Base-by-base conservation (phyloP, 53 echinoderm and acorn worm genomes). In the Echinometra lucunter region DNA sequence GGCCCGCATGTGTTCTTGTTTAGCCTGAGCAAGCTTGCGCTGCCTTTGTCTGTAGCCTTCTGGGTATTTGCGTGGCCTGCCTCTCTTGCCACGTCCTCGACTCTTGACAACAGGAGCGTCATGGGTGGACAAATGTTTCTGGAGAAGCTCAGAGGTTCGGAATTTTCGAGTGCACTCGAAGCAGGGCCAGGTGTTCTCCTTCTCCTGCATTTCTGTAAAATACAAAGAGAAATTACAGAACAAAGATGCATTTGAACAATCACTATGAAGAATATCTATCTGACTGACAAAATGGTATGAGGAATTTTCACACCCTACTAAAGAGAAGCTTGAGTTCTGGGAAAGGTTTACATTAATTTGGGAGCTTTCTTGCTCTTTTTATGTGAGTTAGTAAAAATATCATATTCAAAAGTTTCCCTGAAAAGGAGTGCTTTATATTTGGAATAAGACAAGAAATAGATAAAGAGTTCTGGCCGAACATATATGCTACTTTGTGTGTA, bases 101-200 rank as follows among this genome's bases (percentile, higher is more conserved):
- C 94, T 94, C 44, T 95, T 95, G 49, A 88, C 18, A 18, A 90
- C 92, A 38, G 94, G 94, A 19, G 95, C 96, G 91, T 98, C 98
- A 42, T 98, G 98, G 91, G 97, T 96, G 13, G 97, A 78, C 53
- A 98, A 93, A 63, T 98, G 98, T 72, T 97, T 97, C 95, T 98
- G 98, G 4, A 98, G 96, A 6, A 98, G 96, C 49, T 98, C 98
- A 1, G 98, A 98, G 45, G 98, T 97, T 40, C 97, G 94, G 95
- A 98, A 98, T 88, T 97, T 98, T 4, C 97, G 95, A n/a, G 95
- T 97, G 95, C 98, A 98, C 94, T 98, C 98, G 80, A 97, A 98
- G 92, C 98, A 98, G 21, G 98, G 98, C 98, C 98, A 98, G 3
- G 98, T 96, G 89, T 98, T 98, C 91, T 98, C 98, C 89, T 98